phyloP scores from a whole-genome alignment of 1,140 invertebrate species.

The Brachionus rotundiformis region DNA sequence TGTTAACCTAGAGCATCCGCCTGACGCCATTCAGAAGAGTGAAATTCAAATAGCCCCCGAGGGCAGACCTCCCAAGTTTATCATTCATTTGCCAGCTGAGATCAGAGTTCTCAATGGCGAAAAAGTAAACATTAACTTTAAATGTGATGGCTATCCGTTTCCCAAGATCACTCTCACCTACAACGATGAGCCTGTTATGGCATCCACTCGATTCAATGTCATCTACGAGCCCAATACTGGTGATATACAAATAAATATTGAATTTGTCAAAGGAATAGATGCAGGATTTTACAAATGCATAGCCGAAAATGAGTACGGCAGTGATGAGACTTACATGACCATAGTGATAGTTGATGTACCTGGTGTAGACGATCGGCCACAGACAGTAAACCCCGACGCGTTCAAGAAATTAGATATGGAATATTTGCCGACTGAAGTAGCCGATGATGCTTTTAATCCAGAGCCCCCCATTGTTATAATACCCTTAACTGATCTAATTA shows the following conservation, averaged over 20 bases:
- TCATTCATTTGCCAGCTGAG: slow-evolving; percentile 22
- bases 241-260: slow-evolving; percentile 24
- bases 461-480: slow-evolving; percentile 35
- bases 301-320: slow-evolving; percentile 60
- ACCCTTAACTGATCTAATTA: slow-evolving; percentile 53
- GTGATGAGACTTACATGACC: slow-evolving; percentile 24
- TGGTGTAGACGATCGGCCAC: slow-evolving; percentile 27
- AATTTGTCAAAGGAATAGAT: slow-evolving; percentile 74
- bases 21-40: slow-evolving; percentile 76
- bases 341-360: slow-evolving; percentile 14
- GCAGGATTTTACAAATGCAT: slow-evolving; percentile 70
- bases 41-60: background rate
- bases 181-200: slow-evolving; percentile 55
- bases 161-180: slow-evolving; percentile 2
- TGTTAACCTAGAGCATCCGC: slow-evolving; percentile 69
- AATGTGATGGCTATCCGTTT: slow-evolving; percentile 48
- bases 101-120: background rate
- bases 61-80: slow-evolving; percentile 20
- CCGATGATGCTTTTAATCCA: background rate
- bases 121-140: slow-evolving; percentile 3
- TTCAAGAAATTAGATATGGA: slow-evolving; percentile 2
- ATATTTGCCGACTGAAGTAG: background rate
- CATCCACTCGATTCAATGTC: slow-evolving; percentile 61
- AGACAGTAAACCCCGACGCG: slow-evolving; percentile 53
- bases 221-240: slow-evolving; percentile 78